Evolutionary conservation across 2,113 vertebrate genomes (phyloP).

Genomic region (Anolis carolinensis): DNA sequence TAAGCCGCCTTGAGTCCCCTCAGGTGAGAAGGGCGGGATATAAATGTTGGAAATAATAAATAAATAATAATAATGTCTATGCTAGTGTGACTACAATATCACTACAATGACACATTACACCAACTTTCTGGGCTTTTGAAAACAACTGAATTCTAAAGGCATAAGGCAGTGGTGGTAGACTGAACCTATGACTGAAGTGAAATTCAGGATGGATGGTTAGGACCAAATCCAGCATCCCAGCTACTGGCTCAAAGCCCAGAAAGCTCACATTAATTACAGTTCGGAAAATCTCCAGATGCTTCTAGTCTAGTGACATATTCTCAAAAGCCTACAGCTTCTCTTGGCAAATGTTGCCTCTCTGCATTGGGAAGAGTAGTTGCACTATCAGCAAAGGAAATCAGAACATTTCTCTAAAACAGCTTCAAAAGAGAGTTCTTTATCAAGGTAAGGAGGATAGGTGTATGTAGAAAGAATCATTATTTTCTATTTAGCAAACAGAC

Average conservation of each 20-base stretch:
- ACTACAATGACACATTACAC: too few relatives aligned
- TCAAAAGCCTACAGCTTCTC: constrained; percentile 62
- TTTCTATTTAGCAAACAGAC: constrained; percentile 38
- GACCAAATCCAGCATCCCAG: not conserved
- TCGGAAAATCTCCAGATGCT: constrained; percentile 50
- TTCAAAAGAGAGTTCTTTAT: constrained; percentile 41
- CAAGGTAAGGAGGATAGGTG: constrained; percentile 5
- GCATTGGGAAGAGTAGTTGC: constrained; percentile 51
- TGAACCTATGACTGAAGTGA: not conserved
- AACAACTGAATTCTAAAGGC: not conserved
- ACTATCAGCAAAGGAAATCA: constrained; percentile 60
- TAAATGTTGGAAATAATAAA: too few relatives aligned
- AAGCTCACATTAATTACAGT: constrained; percentile 32
- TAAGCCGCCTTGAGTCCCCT: too few relatives aligned
- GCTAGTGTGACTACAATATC: too few relatives aligned
- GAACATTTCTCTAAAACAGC: constrained; percentile 50
- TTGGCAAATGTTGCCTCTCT: constrained; percentile 44
- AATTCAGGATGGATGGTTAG: not conserved
- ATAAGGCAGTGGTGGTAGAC: not conserved
- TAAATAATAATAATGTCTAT: too few relatives aligned
- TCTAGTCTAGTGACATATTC: constrained; percentile 31
- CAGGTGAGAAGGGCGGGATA: too few relatives aligned
- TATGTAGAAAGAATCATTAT: constrained; percentile 36
- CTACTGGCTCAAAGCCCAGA: not conserved
- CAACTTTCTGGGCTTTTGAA: not conserved